Evolutionary conservation across 2,113 vertebrate species (phyloP).

Genomic region (Dendrocopos noguchii): DNA sequence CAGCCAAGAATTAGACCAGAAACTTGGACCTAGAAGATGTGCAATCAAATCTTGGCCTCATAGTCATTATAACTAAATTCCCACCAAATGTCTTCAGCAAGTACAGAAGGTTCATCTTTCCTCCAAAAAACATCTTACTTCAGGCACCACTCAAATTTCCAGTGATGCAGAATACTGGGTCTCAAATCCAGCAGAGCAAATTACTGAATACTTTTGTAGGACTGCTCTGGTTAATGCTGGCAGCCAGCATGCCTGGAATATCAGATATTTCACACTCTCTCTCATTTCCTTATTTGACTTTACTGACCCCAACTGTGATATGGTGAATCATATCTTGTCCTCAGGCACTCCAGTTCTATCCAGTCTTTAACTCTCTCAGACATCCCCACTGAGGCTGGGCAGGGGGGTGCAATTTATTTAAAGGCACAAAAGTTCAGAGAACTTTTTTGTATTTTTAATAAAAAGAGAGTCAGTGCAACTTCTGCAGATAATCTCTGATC

Average conservation of each 20-base stretch:
- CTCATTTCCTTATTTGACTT: constrained; percentile 42
- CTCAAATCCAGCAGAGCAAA: background rate
- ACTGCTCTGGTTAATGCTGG: constrained; percentile 16
- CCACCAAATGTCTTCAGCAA: background rate
- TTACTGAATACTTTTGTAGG: background rate
- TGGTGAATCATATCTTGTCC: background rate
- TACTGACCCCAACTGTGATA: background rate
- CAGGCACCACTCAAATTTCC: background rate
- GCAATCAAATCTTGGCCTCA: background rate
- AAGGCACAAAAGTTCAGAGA: background rate
- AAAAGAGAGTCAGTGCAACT: background rate
- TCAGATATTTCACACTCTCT: background rate
- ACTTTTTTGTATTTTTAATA: background rate
- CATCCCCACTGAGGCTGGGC: background rate
- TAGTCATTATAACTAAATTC: background rate
- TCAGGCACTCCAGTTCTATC: background rate
- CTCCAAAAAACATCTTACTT: background rate
- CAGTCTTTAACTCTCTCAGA: background rate
- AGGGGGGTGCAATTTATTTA: background rate
- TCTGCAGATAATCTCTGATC: background rate
- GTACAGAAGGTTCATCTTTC: background rate
- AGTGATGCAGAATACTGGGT: background rate
- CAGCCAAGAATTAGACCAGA: background rate
- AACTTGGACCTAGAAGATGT: background rate
- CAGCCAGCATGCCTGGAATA: constrained; percentile 13